Base-by-base conservation (phyloP, 2,797 vertebrate species). In the Rhodeus uyekii region DNA sequence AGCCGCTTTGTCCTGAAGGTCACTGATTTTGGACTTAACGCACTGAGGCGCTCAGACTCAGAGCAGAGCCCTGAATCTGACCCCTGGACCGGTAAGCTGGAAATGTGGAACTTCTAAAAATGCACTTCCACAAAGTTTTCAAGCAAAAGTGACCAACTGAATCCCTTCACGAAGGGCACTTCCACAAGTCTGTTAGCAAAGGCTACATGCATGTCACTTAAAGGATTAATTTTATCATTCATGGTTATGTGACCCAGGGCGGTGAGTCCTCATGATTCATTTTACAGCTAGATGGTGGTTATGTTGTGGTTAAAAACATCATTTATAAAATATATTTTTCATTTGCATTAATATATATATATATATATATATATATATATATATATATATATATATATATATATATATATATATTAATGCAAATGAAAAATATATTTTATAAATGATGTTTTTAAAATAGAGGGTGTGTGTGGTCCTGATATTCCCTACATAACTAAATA, bases 1-100 rank as follows among this genome's bases (percentile, higher is more conserved):
- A 89, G 87, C 55, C 85, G 85, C 60, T 88, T 89, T 61, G 86
- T 90, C 63, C 81, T 90, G 39, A 89, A 90, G 84, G 84, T 90
- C 74, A 90, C 89, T 6, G 89, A 89, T 84, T 88, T 87, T 53
- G 85, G 87, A 8, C 82, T 90, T 24, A 81, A 60, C 12, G 3
- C 71, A 63, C 86, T 89, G 61, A 86, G 88, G 76, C 67, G 79
- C 58, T 34, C 71, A 27, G 55, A 38, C 19, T 24, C 72, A 18
- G 63, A 61, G 50, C 68, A 48, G n/a, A 39, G 14, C n/a, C 48
- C 38, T 44, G 48, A 39, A 34, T 63, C 22, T 42, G 73, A 83
- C 27, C 69, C 72, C 73, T 86, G 86, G 77, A 84, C 77, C 16
- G 36, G 88, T 90, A 81, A 89, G 84, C 14, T 72, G n/a, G 3